Evolutionary conservation across 2,888 invertebrate genomes (phyloP), one percentile per base, ranked within the genome.

Genomic region (Idaea aversata): DNA sequence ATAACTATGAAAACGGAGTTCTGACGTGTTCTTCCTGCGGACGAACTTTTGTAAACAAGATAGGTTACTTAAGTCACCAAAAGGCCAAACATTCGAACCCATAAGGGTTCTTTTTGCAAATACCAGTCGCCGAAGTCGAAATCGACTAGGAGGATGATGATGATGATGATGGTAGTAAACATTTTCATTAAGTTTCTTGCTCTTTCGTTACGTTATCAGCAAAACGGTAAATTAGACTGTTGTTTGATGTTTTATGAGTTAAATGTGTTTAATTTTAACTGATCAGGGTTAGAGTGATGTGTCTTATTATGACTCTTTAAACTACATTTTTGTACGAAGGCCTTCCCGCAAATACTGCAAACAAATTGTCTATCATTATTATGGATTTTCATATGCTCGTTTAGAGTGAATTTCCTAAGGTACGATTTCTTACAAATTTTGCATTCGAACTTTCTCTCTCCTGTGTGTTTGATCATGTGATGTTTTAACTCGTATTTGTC

Each of bases 391-490:
- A 89, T 87, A 70, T 92, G 93, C 60, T 90, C 90, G 2, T 82
- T 81, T n/a, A 93, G 72, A 0, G 91, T 92, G 70, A 87, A 88
- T 61, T 88, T 90, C 67, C 92, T 86, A 0, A 91, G 90, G 64
- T 93, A 94, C 0, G 91, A 82, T 67, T 94, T 94, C 63, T 90
- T 89, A 63, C 94, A 94, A 0, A 94, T 72, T 0, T 77, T 82
- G 66, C 94, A 94, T 58, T 91, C 87, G 61, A 88, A 91, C 65
- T 91, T 93, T 5, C 91, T 85, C 65, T 94, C 94, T 0, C 94
- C 94, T 0, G 88, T 89, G 59, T 94, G 94, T 7, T 90, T 86
- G 0, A 93, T 73, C 92, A 93, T 94, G 60, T 94, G 94, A 15
- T 92, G 90, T 57, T 92, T 93, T n/a, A 94, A 80, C 64, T 94